phyloP scores from a whole-genome alignment of 2,113 vertebrate species.

The Epinephelus cyanopodus region DNA sequence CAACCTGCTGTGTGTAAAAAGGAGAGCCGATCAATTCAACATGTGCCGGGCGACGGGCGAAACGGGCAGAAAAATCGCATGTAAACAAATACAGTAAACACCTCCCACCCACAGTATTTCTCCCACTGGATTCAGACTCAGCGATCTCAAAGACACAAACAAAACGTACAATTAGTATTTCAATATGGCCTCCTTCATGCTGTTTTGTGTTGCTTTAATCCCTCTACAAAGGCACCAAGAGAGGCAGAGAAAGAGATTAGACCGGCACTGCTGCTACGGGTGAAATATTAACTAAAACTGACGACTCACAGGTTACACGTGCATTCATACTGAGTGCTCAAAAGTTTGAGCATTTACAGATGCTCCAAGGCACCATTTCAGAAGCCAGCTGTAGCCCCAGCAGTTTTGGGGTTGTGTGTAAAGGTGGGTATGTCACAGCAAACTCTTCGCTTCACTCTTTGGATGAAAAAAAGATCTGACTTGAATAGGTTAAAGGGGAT shows the following conservation, averaged over 20 bases:
- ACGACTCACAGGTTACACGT: conserved; percentile 21
- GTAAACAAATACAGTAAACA: conserved; percentile 66
- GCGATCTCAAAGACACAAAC: conserved; percentile 22
- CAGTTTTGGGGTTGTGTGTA: not conserved
- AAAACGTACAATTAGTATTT: conserved; percentile 61
- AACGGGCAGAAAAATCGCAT: conserved; percentile 47
- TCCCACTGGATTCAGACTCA: conserved; percentile 35
- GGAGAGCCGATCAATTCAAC: conserved; percentile 51
- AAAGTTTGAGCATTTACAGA: conserved; percentile 33
- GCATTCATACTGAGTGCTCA: conserved; percentile 11
- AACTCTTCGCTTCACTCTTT: not conserved
- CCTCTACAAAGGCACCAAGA: conserved; percentile 20
- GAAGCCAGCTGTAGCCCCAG: not conserved
- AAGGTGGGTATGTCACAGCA: conserved; percentile 37
- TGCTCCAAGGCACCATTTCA: conserved; percentile 7
- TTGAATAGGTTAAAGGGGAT: conserved; percentile 58
- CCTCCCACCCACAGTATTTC: conserved; percentile 34
- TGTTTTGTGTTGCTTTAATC: conserved; percentile 47
- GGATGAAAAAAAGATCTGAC: conserved; percentile 5
- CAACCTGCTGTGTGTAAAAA: conserved; percentile 33
- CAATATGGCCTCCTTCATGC: conserved; percentile 37
- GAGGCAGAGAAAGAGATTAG: conserved; percentile 27
- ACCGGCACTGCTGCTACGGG: not conserved
- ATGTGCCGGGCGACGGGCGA: conserved; percentile 19
- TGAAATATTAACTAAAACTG: conserved; percentile 21